Evolutionary conservation across 2,113 vertebrate genomes (phyloP), one percentile per base, ranked within the genome.

Genomic region (Plecturocebus donacophilus): DNA sequence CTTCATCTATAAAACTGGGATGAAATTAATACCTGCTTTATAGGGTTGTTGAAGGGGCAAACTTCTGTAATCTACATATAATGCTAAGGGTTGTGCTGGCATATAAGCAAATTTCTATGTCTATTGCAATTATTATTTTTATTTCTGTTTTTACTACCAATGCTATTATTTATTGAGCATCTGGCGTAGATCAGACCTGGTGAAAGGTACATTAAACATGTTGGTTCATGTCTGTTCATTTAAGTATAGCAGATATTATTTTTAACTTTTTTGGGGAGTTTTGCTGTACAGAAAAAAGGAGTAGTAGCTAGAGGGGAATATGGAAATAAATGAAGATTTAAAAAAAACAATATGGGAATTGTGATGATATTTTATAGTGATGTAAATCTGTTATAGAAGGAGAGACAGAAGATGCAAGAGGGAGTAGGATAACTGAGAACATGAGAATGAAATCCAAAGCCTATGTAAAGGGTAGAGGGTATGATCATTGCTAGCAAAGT

Each of bases 101-200:
- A 42, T 70, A 42, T 83, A 76, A 92, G 32, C 86, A 70, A n/a
- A 64, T 49, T 87, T 96, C 52, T 70, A 16, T 81, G 66, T 82
- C 19, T 35, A 7, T 90, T 70, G 76, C 17, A 84, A 58, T 94
- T 85, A 87, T 52, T 38, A 61, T 87, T 87, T 89, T 94, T 87
- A 38, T 95, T 93, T n/a, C 9, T 61, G 8, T 47, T 94, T 92
- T 90, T 89, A 35, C 25, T 52, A 76, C 16, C 49, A 64, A 17
- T 52, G 19, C 11, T 86, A 45, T 73, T 17, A 61, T 47, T 85
- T 90, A 86, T 92, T 96, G 52, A 87, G 30, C 32, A 96, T 64
- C 14, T 92, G 70, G 5, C 38, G 71, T 64, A 66, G 20, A 75
- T 82, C 20, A 90, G 35, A 73, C 11, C 38, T 68, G 21, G 45